These are phyloP conservation scores for Calameuta filiformis DNA, from an alignment of 2,888 invertebrate species.

Conservation along the genomic window DNA sequence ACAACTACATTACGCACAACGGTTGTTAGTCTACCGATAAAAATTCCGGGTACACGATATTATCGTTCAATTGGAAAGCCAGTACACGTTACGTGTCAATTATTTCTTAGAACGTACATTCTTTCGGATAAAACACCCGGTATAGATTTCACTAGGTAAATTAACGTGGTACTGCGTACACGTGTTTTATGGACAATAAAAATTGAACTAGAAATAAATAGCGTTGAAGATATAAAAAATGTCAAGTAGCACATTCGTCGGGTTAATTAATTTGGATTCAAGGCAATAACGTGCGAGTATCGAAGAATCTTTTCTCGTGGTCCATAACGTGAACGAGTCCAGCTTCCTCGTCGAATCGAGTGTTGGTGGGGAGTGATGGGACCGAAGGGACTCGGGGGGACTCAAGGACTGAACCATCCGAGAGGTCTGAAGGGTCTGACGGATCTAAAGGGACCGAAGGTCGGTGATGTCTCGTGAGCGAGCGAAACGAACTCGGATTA, in stretches of 20 bases:
- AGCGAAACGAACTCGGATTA: slow-evolving; percentile 63
- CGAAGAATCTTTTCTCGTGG: not conserved
- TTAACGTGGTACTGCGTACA: not conserved
- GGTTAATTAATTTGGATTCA: not conserved
- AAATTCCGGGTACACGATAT: not conserved
- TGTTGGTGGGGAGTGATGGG: not conserved
- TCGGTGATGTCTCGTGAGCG: slow-evolving; percentile 52
- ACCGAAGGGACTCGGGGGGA: too few species aligned
- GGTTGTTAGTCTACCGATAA: not conserved
- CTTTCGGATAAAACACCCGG: not conserved
- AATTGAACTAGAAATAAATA: not conserved
- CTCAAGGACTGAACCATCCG: not conserved
- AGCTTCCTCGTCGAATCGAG: not conserved
- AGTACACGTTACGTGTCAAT: not conserved
- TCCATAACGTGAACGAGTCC: not conserved
- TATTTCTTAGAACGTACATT: not conserved
- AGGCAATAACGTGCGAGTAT: not conserved
- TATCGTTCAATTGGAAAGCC: not conserved
- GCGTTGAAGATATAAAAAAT: not conserved
- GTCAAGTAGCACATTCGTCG: not conserved
- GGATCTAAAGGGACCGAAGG: slow-evolving; percentile 27
- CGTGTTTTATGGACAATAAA: not conserved
- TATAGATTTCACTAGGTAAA: not conserved
- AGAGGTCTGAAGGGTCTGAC: not conserved
- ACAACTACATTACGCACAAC: not conserved